Conservation (phyloP, 2,113 vertebrate genomes). For the Salminus brasiliensis region DNA sequence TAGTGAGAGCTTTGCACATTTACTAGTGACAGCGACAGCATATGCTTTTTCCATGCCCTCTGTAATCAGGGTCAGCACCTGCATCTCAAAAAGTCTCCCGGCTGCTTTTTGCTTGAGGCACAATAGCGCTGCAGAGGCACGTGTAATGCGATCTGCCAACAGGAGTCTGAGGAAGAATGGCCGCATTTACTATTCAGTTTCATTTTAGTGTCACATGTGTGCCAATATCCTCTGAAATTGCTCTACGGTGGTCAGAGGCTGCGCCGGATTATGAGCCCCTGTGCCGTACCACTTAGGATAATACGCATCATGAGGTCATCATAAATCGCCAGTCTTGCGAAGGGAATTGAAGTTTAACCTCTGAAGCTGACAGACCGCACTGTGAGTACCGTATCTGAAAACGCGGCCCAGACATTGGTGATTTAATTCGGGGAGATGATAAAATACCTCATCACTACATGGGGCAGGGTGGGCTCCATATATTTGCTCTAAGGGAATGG, state of each 20-base stretch:
- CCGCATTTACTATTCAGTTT: slow-evolving; percentile 17
- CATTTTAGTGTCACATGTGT: slow-evolving; percentile 8
- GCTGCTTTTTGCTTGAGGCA: background rate
- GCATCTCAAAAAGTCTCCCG: background rate
- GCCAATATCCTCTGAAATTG: slow-evolving; percentile 11
- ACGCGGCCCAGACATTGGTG: background rate
- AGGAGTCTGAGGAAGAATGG: slow-evolving; percentile 9
- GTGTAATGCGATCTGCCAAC: slow-evolving; percentile 38
- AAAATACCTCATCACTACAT: background rate
- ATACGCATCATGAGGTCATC: background rate
- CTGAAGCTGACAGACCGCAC: background rate
- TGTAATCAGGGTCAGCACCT: background rate
- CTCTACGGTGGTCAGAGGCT: background rate
- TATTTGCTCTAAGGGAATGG: background rate
- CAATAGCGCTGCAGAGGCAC: slow-evolving; percentile 26
- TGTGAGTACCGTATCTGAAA: background rate
- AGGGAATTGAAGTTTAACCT: slow-evolving; percentile 2
- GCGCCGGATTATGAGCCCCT: slow-evolving; percentile 19
- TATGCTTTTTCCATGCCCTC: background rate
- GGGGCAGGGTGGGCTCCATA: background rate
- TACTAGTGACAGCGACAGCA: background rate
- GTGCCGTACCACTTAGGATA: background rate
- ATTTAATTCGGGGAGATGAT: background rate
- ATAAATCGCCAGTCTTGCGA: background rate
- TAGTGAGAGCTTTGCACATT: background rate